Conservation (phyloP, 2,888 invertebrate species). For the Pterostichus madidus region DNA sequence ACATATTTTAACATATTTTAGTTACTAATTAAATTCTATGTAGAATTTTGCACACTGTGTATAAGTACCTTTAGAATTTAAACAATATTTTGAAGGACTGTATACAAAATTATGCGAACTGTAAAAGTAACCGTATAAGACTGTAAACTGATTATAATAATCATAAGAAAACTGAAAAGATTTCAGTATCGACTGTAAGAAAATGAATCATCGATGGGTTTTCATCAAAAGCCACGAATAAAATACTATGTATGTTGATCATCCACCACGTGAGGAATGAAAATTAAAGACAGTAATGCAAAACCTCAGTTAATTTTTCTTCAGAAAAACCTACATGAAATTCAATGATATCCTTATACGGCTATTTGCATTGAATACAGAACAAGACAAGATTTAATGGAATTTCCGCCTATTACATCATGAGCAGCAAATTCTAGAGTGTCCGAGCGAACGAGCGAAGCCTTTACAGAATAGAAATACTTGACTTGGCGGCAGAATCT, state of each 20-base stretch:
- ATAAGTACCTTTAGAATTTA: no score
- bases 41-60: no score
- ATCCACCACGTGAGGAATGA: not conserved
- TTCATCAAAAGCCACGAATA: no score
- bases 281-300: conserved; percentile 12
- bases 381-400: conserved; percentile 51
- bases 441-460: not conserved
- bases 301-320: not conserved
- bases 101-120: no score
- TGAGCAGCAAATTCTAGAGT: conserved; percentile 31
- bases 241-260: not conserved
- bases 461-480: conserved; percentile 25
- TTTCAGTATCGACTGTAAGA: no score
- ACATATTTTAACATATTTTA: no score
- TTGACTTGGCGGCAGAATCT: conserved; percentile 1
- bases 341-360: conserved; percentile 53
- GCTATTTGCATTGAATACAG: conserved; percentile 51
- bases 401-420: conserved; percentile 60
- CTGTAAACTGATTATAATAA: no score
- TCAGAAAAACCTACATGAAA: conserved; percentile 25
- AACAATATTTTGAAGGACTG: no score
- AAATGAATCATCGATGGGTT: no score
- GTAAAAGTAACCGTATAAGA: no score
- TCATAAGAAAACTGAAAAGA: no score
- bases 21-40: no score